These are phyloP conservation scores for Isurus oxyrinchus DNA, from an alignment of 2,113 vertebrate genomes.

Conservation along the genomic window DNA sequence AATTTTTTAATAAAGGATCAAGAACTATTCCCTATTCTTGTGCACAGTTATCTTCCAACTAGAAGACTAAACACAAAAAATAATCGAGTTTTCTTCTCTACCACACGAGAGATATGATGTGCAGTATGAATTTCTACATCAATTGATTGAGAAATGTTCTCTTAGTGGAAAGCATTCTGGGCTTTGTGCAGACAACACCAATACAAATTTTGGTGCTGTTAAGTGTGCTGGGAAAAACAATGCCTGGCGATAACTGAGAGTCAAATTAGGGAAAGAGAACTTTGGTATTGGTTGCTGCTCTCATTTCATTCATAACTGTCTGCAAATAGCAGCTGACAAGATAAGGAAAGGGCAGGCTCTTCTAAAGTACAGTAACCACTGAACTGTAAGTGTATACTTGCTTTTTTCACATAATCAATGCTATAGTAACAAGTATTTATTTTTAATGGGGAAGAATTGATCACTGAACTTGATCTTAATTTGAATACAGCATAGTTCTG, in stretches of 20 bases:
- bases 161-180: neutral
- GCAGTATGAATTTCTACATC: neutral
- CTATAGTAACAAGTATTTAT: too few species aligned
- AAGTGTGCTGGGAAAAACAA: neutral
- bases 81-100: neutral
- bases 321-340: neutral
- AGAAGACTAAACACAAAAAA: neutral
- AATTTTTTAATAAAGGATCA: neutral
- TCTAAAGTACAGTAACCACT: too few species aligned
- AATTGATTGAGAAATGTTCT: too few species aligned
- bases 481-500: too few species aligned
- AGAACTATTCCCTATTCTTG: neutral
- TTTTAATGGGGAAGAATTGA: too few species aligned
- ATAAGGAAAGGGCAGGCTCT: too few species aligned
- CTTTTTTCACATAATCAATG: too few species aligned
- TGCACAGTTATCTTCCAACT: neutral
- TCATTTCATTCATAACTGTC: neutral
- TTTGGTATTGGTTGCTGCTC: neutral
- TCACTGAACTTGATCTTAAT: too few species aligned
- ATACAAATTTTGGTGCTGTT: neutral
- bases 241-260: neutral
- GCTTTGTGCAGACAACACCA: neutral
- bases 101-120: neutral
- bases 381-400: too few species aligned
- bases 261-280: neutral